A percentile compares a stretch with the other conserved stretches of the same genome.
These are phyloP conservation scores for Acrocephalus scirpaceus DNA, from an alignment of 2,797 vertebrate species.

Conservation along the genomic window DNA sequence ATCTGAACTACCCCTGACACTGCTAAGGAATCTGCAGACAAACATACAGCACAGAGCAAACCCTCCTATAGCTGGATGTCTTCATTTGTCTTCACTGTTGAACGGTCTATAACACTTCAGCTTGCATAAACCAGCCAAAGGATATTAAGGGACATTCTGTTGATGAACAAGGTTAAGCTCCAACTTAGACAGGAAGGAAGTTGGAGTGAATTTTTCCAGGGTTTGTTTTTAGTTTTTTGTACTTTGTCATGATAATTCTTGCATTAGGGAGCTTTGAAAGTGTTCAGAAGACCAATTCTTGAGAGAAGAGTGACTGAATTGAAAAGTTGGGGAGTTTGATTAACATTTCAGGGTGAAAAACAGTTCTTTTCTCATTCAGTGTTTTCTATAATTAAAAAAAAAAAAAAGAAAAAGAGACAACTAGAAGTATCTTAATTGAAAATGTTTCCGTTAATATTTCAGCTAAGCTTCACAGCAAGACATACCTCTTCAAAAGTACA, in stretches of 20 bases:
- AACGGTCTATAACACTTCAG: neutral
- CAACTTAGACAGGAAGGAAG: neutral
- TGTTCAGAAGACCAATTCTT: neutral
- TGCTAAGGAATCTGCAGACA: neutral
- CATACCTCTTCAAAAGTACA: neutral
- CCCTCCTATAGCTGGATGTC: neutral
- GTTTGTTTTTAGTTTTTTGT: neutral
- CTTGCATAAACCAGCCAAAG: neutral
- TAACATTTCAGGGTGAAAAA: neutral
- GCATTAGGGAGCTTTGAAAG: neutral
- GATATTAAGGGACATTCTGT: neutral
- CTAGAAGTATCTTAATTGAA: neutral
- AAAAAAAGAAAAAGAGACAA: neutral
- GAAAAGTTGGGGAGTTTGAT: neutral
- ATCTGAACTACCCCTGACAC: fast-evolving
- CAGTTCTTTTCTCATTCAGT: neutral
- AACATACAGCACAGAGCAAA: neutral
- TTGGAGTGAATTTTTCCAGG: neutral
- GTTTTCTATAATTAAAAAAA: neutral
- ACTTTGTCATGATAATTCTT: neutral
- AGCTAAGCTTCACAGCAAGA: neutral
- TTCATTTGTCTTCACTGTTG: neutral
- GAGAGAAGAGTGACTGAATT: neutral
- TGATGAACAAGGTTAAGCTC: neutral
- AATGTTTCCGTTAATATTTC: conserved; percentile 11